Evolutionary conservation across 2,888 invertebrate genomes (phyloP).

Genomic region (Zygaena filipendulae): DNA sequence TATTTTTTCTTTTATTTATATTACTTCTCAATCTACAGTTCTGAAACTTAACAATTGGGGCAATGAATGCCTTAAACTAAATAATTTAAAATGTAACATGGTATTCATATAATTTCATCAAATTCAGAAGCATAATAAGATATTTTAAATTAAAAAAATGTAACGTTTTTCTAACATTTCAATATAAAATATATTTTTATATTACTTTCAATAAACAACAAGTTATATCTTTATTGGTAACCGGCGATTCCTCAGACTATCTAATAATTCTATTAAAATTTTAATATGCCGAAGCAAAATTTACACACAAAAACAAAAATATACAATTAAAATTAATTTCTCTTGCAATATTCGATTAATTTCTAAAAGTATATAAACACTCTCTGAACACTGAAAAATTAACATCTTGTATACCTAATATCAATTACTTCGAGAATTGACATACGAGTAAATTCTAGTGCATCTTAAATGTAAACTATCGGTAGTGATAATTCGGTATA

Average conservation of each 20-base stretch:
- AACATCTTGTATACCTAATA: no score
- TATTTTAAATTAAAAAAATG: no score
- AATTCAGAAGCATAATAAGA: no score
- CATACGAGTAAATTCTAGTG: no score
- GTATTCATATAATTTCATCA: conserved; percentile 24
- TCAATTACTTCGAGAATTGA: no score
- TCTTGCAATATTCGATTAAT: conserved; percentile 38
- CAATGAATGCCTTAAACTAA: conserved; percentile 35
- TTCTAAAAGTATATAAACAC: no score
- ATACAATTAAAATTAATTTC: conserved; percentile 49
- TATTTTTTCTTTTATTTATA: conserved; percentile 41
- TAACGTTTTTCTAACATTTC: conserved; percentile 50
- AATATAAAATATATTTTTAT: conserved; percentile 49
- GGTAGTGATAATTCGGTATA: conserved; percentile 61
- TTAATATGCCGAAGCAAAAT: conserved; percentile 58
- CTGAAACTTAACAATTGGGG: conserved; percentile 56
- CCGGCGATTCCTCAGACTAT: conserved; percentile 69
- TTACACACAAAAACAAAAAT: conserved; percentile 50
- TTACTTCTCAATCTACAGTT: no score
- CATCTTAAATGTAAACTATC: no score
- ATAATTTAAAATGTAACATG: conserved; percentile 59
- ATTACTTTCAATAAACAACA: conserved; percentile 66
- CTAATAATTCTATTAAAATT: conserved; percentile 47
- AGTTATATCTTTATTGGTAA: conserved; percentile 67
- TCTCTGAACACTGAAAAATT: conserved; percentile 56